Conservation (phyloP, 2,888 invertebrate species). For the Vesta saturnalis region DNA sequence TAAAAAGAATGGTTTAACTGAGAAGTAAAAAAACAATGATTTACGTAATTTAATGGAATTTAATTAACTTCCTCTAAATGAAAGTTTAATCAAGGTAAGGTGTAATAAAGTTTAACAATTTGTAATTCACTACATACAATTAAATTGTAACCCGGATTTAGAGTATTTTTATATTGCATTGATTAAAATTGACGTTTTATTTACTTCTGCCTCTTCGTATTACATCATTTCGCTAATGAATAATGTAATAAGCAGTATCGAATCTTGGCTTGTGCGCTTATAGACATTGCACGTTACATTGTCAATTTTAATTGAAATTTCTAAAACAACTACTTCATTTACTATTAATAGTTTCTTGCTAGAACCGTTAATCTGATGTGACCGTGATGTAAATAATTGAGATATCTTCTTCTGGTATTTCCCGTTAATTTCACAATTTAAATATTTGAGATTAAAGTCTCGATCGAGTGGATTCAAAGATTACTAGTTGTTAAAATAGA, state of each 20-base stretch:
- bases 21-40: not conserved
- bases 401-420: not conserved
- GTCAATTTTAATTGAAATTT: no score
- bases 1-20: not conserved
- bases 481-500: not conserved
- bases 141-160: not conserved
- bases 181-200: no score
- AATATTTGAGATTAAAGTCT: not conserved
- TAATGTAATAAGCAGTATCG: no score
- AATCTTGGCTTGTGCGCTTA: not conserved
- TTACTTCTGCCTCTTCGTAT: not conserved
- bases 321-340: not conserved
- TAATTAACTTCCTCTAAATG: conserved; percentile 1
- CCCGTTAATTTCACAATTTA: not conserved
- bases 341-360: no score
- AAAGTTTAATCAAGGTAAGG: not conserved
- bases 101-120: not conserved
- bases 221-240: not conserved
- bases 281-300: no score
- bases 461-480: no score
- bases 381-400: not conserved
- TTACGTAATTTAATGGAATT: not conserved
- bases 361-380: not conserved
- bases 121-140: not conserved
- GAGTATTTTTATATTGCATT: no score